Conservation (phyloP, 2,888 invertebrate species). For the Drosophila paramelanica region DNA sequence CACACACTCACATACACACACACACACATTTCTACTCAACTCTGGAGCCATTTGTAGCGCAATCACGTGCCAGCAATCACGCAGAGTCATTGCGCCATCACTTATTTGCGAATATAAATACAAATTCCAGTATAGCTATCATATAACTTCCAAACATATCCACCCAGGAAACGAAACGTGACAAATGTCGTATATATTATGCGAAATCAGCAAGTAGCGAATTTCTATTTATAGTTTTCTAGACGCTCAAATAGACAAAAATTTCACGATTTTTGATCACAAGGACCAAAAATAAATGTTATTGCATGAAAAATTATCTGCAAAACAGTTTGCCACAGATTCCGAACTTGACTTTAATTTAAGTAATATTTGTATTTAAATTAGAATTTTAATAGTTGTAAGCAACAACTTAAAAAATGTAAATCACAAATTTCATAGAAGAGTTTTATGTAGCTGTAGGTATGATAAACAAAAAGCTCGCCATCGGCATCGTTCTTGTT, state of each 20-base stretch:
- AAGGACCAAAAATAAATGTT: too few relatives aligned
- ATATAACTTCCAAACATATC: constrained; percentile 9
- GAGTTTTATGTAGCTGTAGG: too few relatives aligned
- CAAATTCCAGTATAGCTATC: not conserved
- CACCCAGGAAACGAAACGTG: constrained; percentile 32
- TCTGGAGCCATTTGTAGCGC: constrained; percentile 52
- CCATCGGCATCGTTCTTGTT: not conserved
- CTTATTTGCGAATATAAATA: constrained; percentile 54
- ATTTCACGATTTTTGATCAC: not conserved
- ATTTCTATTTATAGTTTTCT: constrained; percentile 22
- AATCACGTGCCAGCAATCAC: constrained; percentile 68
- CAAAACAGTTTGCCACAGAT: too few relatives aligned
- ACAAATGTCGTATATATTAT: constrained; percentile 28
- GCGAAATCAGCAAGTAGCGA: constrained; percentile 34
- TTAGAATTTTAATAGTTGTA: too few relatives aligned
- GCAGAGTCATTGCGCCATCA: constrained; percentile 73
- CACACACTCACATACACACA: not conserved
- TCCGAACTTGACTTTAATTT: too few relatives aligned
- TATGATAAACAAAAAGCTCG: not conserved
- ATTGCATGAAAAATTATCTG: too few relatives aligned
- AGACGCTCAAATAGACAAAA: constrained; percentile 3
- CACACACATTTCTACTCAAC: constrained; percentile 8
- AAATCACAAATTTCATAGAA: not conserved
- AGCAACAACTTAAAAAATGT: too few relatives aligned
- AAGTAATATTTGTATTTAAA: too few relatives aligned